Percentiles rank a stretch among this genome's conserved stretches.
Conservation (phyloP, 2,797 vertebrate species). For the Pangasius mekongensis region DNA sequence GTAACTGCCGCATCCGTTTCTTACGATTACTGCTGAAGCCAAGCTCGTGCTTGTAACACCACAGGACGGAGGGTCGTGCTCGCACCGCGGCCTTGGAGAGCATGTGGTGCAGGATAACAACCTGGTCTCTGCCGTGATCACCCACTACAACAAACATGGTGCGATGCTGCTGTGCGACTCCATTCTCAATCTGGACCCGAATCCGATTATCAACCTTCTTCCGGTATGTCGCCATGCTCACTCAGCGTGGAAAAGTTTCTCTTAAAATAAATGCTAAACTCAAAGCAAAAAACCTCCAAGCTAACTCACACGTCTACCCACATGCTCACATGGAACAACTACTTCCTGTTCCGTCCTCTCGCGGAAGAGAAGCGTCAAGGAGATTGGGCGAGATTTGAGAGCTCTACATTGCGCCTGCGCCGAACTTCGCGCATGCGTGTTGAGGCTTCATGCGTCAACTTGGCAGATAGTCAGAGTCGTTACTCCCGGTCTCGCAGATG, state of each 20-base stretch:
- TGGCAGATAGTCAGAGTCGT: too few species aligned
- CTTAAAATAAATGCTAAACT: neutral
- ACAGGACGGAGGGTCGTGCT: constrained; percentile 92
- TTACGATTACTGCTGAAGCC: constrained; percentile 98
- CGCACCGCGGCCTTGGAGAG: constrained; percentile 91
- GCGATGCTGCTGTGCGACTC: constrained; percentile 84
- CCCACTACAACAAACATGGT: constrained; percentile 91
- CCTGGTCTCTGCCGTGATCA: constrained; percentile 95
- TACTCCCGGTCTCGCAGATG: constrained; percentile 9
- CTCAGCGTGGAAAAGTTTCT: neutral
- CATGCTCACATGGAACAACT: neutral
- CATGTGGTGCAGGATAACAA: constrained; percentile 98
- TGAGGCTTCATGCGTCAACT: neutral
- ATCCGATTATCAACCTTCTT: constrained; percentile 97
- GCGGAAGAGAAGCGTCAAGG: neutral
- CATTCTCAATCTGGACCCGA: constrained; percentile 96
- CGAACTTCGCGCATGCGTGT: neutral
- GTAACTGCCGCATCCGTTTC: constrained; percentile 96
- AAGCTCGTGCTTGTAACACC: constrained; percentile 98
- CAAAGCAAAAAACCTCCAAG: constrained; percentile 40
- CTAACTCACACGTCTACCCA: neutral
- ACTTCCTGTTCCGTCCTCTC: neutral
- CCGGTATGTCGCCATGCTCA: constrained; percentile 82
- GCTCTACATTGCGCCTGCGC: neutral
- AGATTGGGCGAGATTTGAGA: neutral